A percentile compares a stretch with the other conserved stretches of the same genome.
Conservation (phyloP, 2,888 invertebrate species). For the Taphrorychus bicolor region DNA sequence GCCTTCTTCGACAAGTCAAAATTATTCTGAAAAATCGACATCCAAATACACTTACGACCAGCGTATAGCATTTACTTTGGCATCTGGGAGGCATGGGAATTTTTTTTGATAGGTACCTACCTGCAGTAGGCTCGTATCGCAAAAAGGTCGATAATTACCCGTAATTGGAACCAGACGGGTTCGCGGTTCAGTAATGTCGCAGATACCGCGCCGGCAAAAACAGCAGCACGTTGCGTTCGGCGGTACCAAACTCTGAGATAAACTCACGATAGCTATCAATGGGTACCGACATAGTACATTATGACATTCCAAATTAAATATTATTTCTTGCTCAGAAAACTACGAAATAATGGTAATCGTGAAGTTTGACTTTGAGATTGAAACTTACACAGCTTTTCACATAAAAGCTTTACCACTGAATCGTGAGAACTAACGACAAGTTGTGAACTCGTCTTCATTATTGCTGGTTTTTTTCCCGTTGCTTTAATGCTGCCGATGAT, state of each 20-base stretch:
- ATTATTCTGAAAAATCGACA: not conserved
- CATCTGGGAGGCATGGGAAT: not conserved
- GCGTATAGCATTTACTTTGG: slow-evolving; percentile 3
- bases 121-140: not conserved
- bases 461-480: not conserved
- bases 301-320: not conserved
- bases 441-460: not conserved
- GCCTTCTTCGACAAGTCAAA: not conserved
- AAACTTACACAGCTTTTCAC: not conserved
- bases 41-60: not conserved
- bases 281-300: not conserved
- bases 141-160: slow-evolving; percentile 24
- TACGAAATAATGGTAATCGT: too few relatives aligned
- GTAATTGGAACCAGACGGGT: slow-evolving; percentile 24
- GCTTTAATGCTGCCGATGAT: not conserved
- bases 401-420: not conserved
- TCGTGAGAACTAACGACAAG: not conserved
- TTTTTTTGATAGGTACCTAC: slow-evolving; percentile 3
- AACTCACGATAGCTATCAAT: not conserved
- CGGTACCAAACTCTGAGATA: not conserved
- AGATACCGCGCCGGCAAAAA: slow-evolving; percentile 5
- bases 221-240: not conserved
- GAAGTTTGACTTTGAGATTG: not conserved
- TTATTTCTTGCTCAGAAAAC: too few relatives aligned
- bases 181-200: not conserved